Conservation (phyloP, 2,113 vertebrate species). For the Spilogale gracilis region DNA sequence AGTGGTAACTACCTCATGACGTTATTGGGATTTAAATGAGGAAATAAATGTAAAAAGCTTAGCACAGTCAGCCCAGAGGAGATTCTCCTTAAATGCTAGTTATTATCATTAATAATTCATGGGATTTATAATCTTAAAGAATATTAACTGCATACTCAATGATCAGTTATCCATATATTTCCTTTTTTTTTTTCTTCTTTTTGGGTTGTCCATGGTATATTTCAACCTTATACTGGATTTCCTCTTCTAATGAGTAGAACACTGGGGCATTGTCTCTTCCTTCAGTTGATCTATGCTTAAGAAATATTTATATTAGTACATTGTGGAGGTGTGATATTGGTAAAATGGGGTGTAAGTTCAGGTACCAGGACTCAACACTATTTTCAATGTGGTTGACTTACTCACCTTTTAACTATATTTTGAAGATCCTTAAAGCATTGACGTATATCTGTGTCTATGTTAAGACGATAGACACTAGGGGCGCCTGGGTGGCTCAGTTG, state of each 20-base stretch:
- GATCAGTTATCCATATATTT: neutral
- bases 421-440: neutral
- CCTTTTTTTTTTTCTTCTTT: neutral
- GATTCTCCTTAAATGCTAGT: neutral
- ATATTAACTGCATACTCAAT: neutral
- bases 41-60: neutral
- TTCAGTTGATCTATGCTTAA: neutral
- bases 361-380: neutral
- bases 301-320: neutral
- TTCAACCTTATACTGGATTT: neutral
- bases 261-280: neutral
- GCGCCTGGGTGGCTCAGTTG: no score
- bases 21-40: slow-evolving; percentile 16
- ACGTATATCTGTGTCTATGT: neutral
- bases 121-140: neutral
- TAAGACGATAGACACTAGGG: neutral
- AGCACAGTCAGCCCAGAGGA: neutral
- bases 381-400: neutral
- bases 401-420: neutral
- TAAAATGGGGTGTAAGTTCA: neutral
- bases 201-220: neutral
- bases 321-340: neutral
- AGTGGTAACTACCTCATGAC: neutral
- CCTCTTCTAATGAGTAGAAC: neutral
- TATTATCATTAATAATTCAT: neutral